Evolutionary conservation across 1,140 invertebrate species (phyloP).

Genomic region (Homarus americanus): DNA sequence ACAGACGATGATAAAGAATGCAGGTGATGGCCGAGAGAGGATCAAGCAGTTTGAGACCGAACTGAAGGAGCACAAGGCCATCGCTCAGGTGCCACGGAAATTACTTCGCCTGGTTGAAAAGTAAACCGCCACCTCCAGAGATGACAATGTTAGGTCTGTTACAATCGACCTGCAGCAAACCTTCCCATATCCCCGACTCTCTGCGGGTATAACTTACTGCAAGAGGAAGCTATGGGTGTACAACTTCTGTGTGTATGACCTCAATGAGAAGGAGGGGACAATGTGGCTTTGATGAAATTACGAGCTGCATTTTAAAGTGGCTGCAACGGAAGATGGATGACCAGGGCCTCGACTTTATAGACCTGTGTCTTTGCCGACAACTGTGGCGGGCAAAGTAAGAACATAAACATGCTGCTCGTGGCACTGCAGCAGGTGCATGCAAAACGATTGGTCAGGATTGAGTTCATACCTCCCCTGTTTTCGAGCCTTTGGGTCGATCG

Average conservation of each 20-base stretch:
- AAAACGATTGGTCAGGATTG: neutral
- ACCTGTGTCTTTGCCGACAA: neutral
- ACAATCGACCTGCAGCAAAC: neutral
- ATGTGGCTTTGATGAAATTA: neutral
- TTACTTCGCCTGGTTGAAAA: neutral
- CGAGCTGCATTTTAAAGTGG: neutral
- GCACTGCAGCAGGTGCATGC: conserved; percentile 11
- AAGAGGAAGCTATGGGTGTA: neutral
- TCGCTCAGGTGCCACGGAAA: neutral
- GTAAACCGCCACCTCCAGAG: too few species aligned
- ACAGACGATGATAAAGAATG: too few species aligned
- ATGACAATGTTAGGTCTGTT: neutral
- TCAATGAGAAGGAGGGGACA: neutral
- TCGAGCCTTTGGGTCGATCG: neutral
- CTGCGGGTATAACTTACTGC: neutral
- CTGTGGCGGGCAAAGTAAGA: neutral
- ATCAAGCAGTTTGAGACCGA: neutral
- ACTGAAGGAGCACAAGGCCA: too few species aligned
- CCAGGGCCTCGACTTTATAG: neutral
- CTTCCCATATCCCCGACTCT: neutral
- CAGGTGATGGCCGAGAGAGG: neutral
- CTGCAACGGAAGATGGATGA: neutral
- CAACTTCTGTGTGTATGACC: conserved; percentile 7
- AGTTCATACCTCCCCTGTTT: conserved; percentile 17
- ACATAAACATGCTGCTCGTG: conserved; percentile 1